Base-by-base conservation (phyloP, 2,888 invertebrate species). In the Phrixothrix hirtus region DNA sequence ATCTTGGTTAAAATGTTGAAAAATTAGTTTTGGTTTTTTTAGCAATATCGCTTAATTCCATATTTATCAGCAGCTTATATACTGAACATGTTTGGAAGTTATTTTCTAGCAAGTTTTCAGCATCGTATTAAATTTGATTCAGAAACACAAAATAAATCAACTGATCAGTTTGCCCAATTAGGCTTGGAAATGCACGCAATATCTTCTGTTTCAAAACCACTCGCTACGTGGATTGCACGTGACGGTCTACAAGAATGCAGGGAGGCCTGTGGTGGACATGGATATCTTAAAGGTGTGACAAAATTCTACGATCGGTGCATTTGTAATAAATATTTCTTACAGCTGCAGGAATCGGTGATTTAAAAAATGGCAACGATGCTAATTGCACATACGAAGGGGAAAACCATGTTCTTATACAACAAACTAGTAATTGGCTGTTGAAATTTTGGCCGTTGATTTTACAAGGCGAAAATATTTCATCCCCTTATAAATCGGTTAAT, bases 201-300 rank as follows among this genome's bases (percentile, higher is more conserved):
- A 10, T 89, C 90, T 0, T 88, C 87, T 0, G 86, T 87, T 1
- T 77, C 80, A 1, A 92, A 92, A 72, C 88, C 92, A 0, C 72
- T 92, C 12, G 84, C 88, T 61, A 86, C 92, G 0, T 98, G 97
- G 97, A 75, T 84, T 1, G 86, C 90, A 15, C 80, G 90, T 27
- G 92, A 94, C 77, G 90, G 86, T 11, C 89, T 96, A 57, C 95
- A 96, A 77, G 92, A 94, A 75, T 92, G 92, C 65, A 79, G 97
- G 50, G 96, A 96, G 77, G 89, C 92, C 0, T 95, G 96, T 71
- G 97, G 95, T 1, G 97, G 97, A 4, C 96, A 97, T 75, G 97
- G 97, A 0, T 97, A 95, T 70, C 75, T 90, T 1, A 86, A 85
- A 77, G 83, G 85, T 85, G 68, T 32, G 77, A 76, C 0, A n/a